A percentile compares a stretch with the other conserved stretches of the same genome.
phyloP scores from a whole-genome alignment of 2,888 invertebrate species.

The Athalia circularis region DNA sequence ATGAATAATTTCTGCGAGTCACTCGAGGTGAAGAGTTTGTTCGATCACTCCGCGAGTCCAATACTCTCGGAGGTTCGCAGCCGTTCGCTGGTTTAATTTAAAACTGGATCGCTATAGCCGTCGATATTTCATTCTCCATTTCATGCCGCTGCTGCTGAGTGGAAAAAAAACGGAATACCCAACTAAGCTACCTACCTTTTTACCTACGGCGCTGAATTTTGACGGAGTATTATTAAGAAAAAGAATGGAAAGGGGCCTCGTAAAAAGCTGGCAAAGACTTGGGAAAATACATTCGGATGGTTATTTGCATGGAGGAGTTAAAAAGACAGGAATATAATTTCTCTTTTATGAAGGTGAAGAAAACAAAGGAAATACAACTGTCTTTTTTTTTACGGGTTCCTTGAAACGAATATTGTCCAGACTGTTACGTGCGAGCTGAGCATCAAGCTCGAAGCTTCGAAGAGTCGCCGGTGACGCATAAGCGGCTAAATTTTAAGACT shows the following conservation, averaged over 20 bases:
- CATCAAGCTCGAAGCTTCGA: background rate
- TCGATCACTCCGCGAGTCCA: too few species aligned
- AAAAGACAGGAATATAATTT: slow-evolving; percentile 32
- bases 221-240: slow-evolving; percentile 26
- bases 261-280: slow-evolving; percentile 30
- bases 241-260: slow-evolving; percentile 17
- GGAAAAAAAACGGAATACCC: background rate
- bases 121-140: slow-evolving; percentile 30
- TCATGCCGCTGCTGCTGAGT: background rate
- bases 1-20: too few species aligned
- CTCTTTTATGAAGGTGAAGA: slow-evolving; percentile 15
- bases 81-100: slow-evolving; percentile 16
- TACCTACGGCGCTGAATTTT: slow-evolving; percentile 11
- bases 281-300: slow-evolving; percentile 31
- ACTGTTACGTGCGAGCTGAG: background rate
- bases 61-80: background rate
- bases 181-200: too few species aligned
- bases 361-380: slow-evolving; percentile 30
- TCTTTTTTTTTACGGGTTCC: background rate
- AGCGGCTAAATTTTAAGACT: slow-evolving; percentile 15
- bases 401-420: background rate
- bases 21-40: too few species aligned
- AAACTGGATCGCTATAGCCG: slow-evolving; percentile 7
- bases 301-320: slow-evolving; percentile 21
- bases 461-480: too few species aligned